These are phyloP conservation scores for Meliscaeva auricollis DNA, from an alignment of 2,888 invertebrate genomes.

Conservation along the genomic window DNA sequence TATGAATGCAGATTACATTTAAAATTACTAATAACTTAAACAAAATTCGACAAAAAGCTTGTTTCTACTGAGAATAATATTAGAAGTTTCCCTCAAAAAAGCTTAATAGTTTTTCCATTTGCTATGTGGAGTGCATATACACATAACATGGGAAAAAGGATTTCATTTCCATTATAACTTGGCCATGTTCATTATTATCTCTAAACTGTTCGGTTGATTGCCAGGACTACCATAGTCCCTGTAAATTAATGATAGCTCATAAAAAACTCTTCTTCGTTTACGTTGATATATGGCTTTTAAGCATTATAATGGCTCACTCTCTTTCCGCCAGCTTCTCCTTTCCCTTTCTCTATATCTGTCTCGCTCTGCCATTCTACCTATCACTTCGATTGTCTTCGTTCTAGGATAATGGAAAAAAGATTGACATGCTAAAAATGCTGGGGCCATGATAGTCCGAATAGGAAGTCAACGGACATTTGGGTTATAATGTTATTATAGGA, in stretches of 20 bases:
- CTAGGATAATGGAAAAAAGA: conserved; percentile 62
- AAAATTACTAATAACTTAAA: no score
- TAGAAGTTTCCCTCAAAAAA: no score
- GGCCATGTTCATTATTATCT: conserved; percentile 60
- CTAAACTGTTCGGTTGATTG: conserved; percentile 49
- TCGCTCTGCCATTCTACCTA: background rate
- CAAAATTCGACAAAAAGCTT: no score
- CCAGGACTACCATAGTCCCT: conserved; percentile 55
- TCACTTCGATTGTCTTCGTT: conserved; percentile 37
- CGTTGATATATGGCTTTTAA: conserved; percentile 63
- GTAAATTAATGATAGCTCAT: conserved; percentile 72
- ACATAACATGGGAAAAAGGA: background rate
- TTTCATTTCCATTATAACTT: conserved; percentile 24
- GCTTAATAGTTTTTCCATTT: no score
- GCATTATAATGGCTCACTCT: conserved; percentile 50
- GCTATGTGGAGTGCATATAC: no score
- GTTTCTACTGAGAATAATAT: no score
- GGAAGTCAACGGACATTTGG: conserved; percentile 70
- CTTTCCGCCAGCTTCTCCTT: background rate
- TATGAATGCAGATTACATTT: no score
- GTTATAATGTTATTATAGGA: conserved; percentile 67
- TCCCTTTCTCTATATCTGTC: no score
- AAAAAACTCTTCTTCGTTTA: conserved; percentile 58
- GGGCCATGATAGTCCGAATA: conserved; percentile 28
- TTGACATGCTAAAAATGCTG: conserved; percentile 56